A percentile compares a stretch with the other conserved stretches of the same genome.
phyloP scores from a whole-genome alignment of 2,888 invertebrate genomes.

The Entomobrya multifasciata region DNA sequence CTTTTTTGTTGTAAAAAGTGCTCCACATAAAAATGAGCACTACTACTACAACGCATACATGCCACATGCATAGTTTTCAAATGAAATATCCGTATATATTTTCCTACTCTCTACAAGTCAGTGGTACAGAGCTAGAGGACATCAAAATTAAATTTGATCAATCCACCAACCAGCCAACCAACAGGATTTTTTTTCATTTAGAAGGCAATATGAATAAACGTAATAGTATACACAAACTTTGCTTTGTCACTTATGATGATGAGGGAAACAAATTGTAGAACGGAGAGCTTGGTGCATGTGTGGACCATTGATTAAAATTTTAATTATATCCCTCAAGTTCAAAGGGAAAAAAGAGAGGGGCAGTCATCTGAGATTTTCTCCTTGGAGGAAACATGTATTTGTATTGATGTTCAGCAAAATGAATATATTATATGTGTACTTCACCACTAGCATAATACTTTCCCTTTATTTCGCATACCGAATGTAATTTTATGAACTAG shows the following conservation, averaged over 20 bases:
- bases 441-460: neutral
- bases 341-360: constrained; percentile 62
- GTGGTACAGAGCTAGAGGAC: too few species aligned
- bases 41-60: too few species aligned
- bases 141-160: neutral
- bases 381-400: constrained; percentile 51
- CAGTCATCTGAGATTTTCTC: constrained; percentile 71
- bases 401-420: neutral
- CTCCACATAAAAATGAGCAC: neutral
- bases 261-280: constrained; percentile 42
- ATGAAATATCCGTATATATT: too few species aligned
- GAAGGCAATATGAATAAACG: neutral
- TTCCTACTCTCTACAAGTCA: too few species aligned
- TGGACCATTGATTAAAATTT: constrained; percentile 74
- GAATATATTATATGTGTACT: neutral
- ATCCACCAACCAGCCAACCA: too few species aligned
- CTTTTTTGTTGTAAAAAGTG: constrained; percentile 33
- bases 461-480: neutral
- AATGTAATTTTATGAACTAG: neutral
- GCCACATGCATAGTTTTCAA: too few species aligned
- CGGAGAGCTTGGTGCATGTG: neutral
- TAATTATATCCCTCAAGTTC: constrained; percentile 73
- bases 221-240: constrained; percentile 39
- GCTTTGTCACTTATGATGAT: constrained; percentile 65
- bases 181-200: neutral